Base-by-base conservation (phyloP, 1,140 invertebrate species). In the Nixonia krombeini region DNA sequence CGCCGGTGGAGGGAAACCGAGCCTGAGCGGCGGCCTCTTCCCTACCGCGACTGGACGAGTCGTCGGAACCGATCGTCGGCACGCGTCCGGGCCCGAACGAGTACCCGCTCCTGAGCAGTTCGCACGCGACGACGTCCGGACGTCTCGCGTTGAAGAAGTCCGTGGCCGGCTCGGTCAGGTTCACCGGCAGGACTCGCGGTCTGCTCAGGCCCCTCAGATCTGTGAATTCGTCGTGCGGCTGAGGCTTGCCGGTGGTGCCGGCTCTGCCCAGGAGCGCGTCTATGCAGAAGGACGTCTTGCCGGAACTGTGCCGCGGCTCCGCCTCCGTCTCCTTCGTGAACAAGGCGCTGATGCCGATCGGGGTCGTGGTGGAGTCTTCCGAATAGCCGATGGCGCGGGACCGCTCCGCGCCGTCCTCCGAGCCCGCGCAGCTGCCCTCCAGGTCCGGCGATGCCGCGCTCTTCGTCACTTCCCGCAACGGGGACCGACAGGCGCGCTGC, bases 201-300 rank as follows among this genome's bases (percentile, higher is more conserved):
- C 5, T 71, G 9, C 25, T 26, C 25, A 9, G 9, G 9, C 4
- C 4, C 9, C 25, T 26, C 9, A 26, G 59, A 18, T 63, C 56
- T 0, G 42, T 7, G 10, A 51, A 59, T 0, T 64, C 51, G 12
- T 68, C 56, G 9, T 68, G 65, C n/a, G n/a, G n/a, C 13, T 64
- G 25, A 5, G 9, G 29, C 9, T 31, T 31, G 3, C 29, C 29
- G 29, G 29, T 72, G 7, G 57, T 50, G 0, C 55, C 59, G 0
- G 72, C 73, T 6, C 77, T 70, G 3, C 82, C 89, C 8, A 91
- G 70, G n/a, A 91, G 74, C 0, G 90, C 89, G 41, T 91, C 90
- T 45, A 91, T 91, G 70, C 89, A 91, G 70, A 91, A 91, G 0
- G 89, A 90, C 6, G 87, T 88, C 45, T 88, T 88, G 1, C 79